phyloP scores from a whole-genome alignment of 2,888 invertebrate genomes.

The Glaucopsyche alexis region DNA sequence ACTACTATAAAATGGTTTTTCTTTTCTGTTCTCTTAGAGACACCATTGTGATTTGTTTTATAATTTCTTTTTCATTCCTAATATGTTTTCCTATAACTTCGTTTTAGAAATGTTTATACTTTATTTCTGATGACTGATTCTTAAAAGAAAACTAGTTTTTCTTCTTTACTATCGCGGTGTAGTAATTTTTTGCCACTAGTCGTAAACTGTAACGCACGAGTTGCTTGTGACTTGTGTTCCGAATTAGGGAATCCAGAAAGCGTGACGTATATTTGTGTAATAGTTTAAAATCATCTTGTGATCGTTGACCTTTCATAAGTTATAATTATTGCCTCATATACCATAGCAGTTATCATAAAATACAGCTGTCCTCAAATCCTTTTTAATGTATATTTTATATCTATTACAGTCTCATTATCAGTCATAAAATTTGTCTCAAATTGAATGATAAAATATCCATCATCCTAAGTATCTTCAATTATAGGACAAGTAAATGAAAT shows the following conservation, averaged over 20 bases:
- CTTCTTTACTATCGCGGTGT: not conserved
- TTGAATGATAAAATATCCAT: not conserved
- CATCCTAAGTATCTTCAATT: not conserved
- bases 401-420: not conserved
- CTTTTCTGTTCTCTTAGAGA: too few species aligned
- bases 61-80: too few species aligned
- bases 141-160: too few species aligned
- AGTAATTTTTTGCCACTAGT: not conserved
- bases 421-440: too few species aligned
- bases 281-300: conserved; percentile 1
- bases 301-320: not conserved
- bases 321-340: not conserved
- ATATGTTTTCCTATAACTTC: not conserved
- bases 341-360: not conserved
- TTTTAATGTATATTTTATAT: not conserved
- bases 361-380: not conserved
- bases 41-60: too few species aligned
- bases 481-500: conserved; percentile 12
- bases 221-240: conserved; percentile 4
- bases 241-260: conserved; percentile 21
- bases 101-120: not conserved
- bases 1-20: too few species aligned
- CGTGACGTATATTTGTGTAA: conserved; percentile 18
- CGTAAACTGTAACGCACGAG: conserved; percentile 18
- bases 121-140: too few species aligned